Percentiles rank a stretch among this genome's conserved stretches.
phyloP scores from a whole-genome alignment of 2,113 vertebrate genomes.

The Amphiprion ocellaris region DNA sequence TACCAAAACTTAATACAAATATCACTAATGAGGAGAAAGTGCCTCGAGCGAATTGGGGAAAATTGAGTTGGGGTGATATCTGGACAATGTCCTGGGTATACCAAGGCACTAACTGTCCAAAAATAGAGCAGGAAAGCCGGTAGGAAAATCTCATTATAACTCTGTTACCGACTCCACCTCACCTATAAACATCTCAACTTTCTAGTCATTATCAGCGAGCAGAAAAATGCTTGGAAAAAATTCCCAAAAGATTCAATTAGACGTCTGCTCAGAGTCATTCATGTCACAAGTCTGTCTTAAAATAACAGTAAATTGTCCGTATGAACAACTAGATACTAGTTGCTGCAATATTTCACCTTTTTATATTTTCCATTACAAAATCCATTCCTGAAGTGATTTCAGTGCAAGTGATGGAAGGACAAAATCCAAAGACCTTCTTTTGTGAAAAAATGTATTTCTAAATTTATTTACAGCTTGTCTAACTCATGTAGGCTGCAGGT shows the following conservation, averaged over 20 bases:
- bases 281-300: too few relatives aligned
- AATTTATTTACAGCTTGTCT: too few relatives aligned
- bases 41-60: conserved; percentile 3
- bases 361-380: neutral
- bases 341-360: neutral
- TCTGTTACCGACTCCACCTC: conserved; percentile 6
- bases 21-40: conserved; percentile 38
- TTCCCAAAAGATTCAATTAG: neutral
- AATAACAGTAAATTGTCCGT: neutral
- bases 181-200: conserved; percentile 34
- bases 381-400: neutral
- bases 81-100: conserved; percentile 49
- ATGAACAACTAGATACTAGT: neutral
- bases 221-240: neutral
- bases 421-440: too few relatives aligned
- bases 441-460: too few relatives aligned
- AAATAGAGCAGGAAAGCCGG: conserved; percentile 18
- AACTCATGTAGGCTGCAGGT: too few relatives aligned
- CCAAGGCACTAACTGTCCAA: conserved; percentile 8
- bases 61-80: conserved; percentile 54
- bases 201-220: conserved; percentile 7
- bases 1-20: conserved; percentile 3
- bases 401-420: neutral
- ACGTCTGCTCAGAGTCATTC: neutral
- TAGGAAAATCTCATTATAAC: conserved; percentile 30